Percentiles rank a stretch among this genome's conserved stretches.
Conservation (phyloP, 1,140 invertebrate species). For the Hyles vespertilio region DNA sequence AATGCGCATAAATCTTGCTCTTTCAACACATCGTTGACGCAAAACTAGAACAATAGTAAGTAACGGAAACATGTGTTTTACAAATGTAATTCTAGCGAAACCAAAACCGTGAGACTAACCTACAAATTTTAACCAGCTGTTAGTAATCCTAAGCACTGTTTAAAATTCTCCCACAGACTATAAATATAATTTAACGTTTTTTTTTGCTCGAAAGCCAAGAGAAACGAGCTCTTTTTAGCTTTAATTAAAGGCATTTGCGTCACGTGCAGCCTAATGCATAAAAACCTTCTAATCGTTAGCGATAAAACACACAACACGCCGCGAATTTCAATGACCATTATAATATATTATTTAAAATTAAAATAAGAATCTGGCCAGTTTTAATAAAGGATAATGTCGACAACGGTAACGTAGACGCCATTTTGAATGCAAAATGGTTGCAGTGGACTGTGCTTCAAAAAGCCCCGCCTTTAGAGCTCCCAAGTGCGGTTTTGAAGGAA, state of each 20-base stretch:
- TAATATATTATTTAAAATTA: slow-evolving; percentile 33
- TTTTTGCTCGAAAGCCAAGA: not conserved
- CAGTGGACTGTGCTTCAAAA: slow-evolving; percentile 22
- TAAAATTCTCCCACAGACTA: slow-evolving; percentile 5
- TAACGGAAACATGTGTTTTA: slow-evolving; percentile 18
- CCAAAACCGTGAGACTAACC: slow-evolving; percentile 1
- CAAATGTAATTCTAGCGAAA: slow-evolving; percentile 17
- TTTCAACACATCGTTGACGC: too few relatives aligned
- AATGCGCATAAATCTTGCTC: too few relatives aligned
- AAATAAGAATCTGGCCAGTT: slow-evolving; percentile 27
- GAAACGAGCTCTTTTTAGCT: slow-evolving; percentile 8
- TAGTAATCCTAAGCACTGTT: slow-evolving; percentile 5
- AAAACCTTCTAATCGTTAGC: slow-evolving; percentile 18
- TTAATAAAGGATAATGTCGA: slow-evolving; percentile 32
- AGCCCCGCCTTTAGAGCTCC: slow-evolving; percentile 18
- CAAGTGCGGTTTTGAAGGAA: slow-evolving; percentile 26
- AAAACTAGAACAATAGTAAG: not conserved
- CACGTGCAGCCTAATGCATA: slow-evolving; percentile 22
- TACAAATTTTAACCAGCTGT: slow-evolving; percentile 3
- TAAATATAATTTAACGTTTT: slow-evolving; percentile 8
- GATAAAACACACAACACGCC: slow-evolving; percentile 35
- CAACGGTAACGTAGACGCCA: slow-evolving; percentile 14
- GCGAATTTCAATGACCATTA: slow-evolving; percentile 32
- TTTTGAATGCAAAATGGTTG: slow-evolving; percentile 42
- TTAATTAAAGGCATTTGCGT: slow-evolving; percentile 18